Conservation (phyloP, 2,113 vertebrate species). For the Rhadina sibilatrix region DNA sequence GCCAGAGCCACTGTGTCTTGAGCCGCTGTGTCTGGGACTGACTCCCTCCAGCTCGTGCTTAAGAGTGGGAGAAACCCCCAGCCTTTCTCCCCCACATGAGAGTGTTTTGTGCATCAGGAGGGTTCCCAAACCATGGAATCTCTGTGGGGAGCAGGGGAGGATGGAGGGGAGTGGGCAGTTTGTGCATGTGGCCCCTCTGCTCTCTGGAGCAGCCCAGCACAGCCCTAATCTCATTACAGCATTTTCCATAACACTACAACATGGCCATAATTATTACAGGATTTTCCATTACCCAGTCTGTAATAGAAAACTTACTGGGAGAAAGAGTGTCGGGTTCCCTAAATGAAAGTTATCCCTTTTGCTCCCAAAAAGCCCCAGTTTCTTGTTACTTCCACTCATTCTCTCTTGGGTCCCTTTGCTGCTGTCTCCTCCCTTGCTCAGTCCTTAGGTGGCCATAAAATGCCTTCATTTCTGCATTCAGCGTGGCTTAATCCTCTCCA, state of each 20-base stretch:
- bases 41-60: neutral
- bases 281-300: neutral
- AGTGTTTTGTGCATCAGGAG: neutral
- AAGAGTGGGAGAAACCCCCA: accelerated
- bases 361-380: accelerated
- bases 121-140: neutral
- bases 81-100: accelerated
- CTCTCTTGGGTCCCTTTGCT: neutral
- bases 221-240: neutral
- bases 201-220: accelerated
- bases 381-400: neutral
- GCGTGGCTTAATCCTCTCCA: neutral
- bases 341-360: neutral
- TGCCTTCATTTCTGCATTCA: neutral
- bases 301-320: slow-evolving; percentile 37
- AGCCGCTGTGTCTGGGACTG: accelerated
- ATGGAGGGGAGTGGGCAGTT: neutral
- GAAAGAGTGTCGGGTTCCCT: neutral
- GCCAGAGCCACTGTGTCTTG: accelerated
- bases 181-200: neutral
- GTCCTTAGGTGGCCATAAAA: neutral
- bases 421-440: neutral
- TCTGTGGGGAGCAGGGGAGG: neutral
- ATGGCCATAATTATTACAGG: neutral
- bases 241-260: slow-evolving; percentile 26